Evolutionary conservation across 2,797 vertebrate species (phyloP), one percentile per base, ranked within the genome.

Genomic region (Pseudomugil tenellus): DNA sequence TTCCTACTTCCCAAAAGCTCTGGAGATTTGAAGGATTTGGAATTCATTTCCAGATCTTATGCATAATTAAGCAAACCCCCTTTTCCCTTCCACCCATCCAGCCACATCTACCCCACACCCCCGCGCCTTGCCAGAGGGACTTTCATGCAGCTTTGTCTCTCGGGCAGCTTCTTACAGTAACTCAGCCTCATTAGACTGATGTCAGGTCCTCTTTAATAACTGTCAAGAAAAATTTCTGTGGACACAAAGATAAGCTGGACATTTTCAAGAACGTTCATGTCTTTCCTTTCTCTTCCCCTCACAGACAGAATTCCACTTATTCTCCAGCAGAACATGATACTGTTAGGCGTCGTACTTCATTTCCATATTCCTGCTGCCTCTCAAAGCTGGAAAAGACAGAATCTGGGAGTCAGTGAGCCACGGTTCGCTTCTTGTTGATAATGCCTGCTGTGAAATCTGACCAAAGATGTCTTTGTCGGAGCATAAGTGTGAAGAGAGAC

Each of bases 21-120:
- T 57, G 60, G 86, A 83, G 87, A 85, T 75, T 79, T 67, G 43
- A 54, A 67, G 85, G 90, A 87, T 91, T 92, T 82, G 56, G 71
- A 84, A 89, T 87, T 85, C 71, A 80, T 86, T 84, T 72, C 80
- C 78, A 83, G 81, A 87, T 85, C 84, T 87, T 79, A 86, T 92
- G 89, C 88, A 92, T 94, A 92, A 93, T 90, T 82, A 90, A 91
- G 75, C 62, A 80, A 82, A 83, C 49, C 84, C 58, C 52, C 8
- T 70, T n/a, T 23, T 48, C 35, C 72, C 32, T 51, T 51, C 75
- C 63, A 43, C 51, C 67, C 63, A 55, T 9, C 75, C 63, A 53
- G 31, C 64, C 23, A 75, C 63, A 51, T 43, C 66, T 60, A 60
- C 16, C 73, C 70, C 73, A 51, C 79, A 64, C 53, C 72, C 52